Conservation (phyloP, 1,140 invertebrate genomes). For the Chironomus striatipennis region DNA sequence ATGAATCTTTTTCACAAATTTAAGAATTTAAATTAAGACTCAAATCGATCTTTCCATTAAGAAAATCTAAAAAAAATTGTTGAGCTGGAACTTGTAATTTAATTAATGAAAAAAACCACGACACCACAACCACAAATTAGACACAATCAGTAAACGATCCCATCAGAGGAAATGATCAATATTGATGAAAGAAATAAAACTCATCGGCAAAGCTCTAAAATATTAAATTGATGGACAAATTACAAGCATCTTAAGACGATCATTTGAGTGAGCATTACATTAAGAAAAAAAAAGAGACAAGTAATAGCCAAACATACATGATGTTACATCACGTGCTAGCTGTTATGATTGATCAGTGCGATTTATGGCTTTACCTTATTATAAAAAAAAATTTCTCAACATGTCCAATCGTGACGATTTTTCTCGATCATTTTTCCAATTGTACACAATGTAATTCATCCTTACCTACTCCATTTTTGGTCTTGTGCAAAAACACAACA, state of each 20-base stretch:
- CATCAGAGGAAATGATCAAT: too few species aligned
- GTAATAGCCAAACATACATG: background rate
- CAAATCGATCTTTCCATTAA: too few species aligned
- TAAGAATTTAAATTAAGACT: too few species aligned
- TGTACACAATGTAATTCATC: background rate
- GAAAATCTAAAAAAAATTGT: too few species aligned
- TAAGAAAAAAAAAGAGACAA: too few species aligned
- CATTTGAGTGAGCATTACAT: too few species aligned
- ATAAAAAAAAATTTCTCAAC: background rate
- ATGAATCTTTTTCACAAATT: too few species aligned
- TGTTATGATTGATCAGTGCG: constrained; percentile 3
- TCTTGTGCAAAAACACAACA: background rate
- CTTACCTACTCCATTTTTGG: background rate
- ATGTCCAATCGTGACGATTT: background rate
- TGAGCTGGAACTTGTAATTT: too few species aligned
- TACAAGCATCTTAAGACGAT: background rate
- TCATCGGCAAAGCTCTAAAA: background rate
- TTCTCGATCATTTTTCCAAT: too few species aligned
- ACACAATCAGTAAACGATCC: too few species aligned
- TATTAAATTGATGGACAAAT: constrained; percentile 5
- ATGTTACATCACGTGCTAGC: background rate
- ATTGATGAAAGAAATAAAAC: background rate
- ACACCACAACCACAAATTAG: too few species aligned
- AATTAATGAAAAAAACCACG: too few species aligned
- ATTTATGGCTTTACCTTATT: constrained; percentile 4